phyloP scores from a whole-genome alignment of 2,113 vertebrate species.

The Chaetura pelagica region DNA sequence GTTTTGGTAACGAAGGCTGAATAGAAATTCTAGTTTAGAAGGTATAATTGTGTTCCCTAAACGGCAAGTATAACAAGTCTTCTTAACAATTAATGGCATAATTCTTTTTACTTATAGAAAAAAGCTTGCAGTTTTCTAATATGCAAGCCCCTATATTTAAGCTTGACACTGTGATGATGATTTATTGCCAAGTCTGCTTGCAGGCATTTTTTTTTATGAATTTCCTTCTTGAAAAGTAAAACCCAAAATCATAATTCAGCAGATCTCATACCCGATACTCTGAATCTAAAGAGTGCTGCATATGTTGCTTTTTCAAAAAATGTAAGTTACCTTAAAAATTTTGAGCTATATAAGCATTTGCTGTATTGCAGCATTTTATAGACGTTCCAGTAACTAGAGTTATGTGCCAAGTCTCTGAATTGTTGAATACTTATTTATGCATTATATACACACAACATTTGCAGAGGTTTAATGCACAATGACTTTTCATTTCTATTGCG shows the following conservation, averaged over 20 bases:
- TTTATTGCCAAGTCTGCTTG: neutral
- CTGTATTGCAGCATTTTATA: neutral
- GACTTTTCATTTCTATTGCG: slow-evolving; percentile 59
- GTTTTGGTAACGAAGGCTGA: neutral
- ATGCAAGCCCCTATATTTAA: neutral
- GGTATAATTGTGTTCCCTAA: neutral
- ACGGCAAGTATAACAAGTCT: neutral
- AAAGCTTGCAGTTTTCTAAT: neutral
- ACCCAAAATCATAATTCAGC: neutral
- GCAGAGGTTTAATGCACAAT: slow-evolving; percentile 66
- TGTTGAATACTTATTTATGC: slow-evolving; percentile 62
- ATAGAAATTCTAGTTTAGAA: neutral
- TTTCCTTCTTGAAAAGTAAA: neutral
- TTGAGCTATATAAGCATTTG: neutral
- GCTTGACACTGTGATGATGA: neutral
- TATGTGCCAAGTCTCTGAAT: slow-evolving; percentile 12
- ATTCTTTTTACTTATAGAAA: neutral
- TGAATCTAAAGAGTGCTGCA: neutral
- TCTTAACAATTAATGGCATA: neutral
- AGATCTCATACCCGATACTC: neutral
- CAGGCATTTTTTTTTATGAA: neutral
- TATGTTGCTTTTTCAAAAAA: neutral
- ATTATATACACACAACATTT: slow-evolving; percentile 66
- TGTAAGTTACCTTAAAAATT: neutral
- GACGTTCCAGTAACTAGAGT: slow-evolving; percentile 4